Base-by-base conservation (phyloP, 2,113 vertebrate species). In the Chaetodon auriga region DNA sequence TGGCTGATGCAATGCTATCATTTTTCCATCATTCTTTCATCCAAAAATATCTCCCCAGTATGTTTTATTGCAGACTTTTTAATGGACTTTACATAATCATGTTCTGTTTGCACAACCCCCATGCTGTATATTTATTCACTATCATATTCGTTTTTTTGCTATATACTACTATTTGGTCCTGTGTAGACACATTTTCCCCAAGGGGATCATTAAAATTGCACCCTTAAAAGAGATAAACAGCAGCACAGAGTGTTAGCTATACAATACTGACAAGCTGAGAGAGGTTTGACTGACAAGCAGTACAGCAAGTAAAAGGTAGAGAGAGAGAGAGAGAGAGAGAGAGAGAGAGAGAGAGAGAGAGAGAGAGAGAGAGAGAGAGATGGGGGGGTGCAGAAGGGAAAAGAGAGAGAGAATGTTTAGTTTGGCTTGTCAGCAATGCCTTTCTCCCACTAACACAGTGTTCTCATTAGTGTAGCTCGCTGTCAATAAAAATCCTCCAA, bases 371-470 rank as follows among this genome's bases (percentile, higher is more conserved):
- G 62, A 68, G 35, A 3, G 18, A 63, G n/a, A n/a, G n/a, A n/a
- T n/a, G n/a, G n/a, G n/a, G n/a, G n/a, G n/a, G n/a, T n/a, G n/a
- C n/a, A n/a, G n/a, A n/a, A n/a, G n/a, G n/a, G n/a, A n/a, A n/a
- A n/a, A n/a, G n/a, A 30, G 30, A 30, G 30, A 15, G 48, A 63
- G 68, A 91, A 80, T 84, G 86, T 93, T 92, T 89, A 57, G 4
- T 57, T 93, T 89, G 87, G 85, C 85, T n/a, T 30, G 70, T 73
- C 53, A 79, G 36, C 18, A 25, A 45, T 82, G 43, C 70, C 43
- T 54, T 21, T 68, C 58, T 69, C 18, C 13, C 0, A 21, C 64
- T 61, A 78, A 64, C 60, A 63, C 48, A 35, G 30, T 54, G 58
- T 30, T 84, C 75, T 82, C n/a, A 25, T 84, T 80, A 75, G 45